Evolutionary conservation across 2,888 invertebrate genomes (phyloP), one percentile per base, ranked within the genome.

Genomic region (Hecatera dysodea): DNA sequence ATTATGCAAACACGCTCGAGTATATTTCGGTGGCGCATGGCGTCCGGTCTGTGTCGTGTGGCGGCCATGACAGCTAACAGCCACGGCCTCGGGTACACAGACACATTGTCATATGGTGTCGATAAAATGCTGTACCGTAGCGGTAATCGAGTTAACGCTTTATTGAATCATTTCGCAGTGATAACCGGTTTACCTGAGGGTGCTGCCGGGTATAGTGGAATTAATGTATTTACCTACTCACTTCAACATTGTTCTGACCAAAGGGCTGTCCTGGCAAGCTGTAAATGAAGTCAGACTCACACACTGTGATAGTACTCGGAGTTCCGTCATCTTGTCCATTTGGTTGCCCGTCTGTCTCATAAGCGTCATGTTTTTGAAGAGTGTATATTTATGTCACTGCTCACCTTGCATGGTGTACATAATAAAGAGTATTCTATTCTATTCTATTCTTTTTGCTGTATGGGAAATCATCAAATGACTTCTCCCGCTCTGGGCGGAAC

Each of bases 71-170:
- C 60, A 59, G 39, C 36, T 29, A 50, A 22, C 67, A 69, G 15
- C 15, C 24, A 2, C 24, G 7, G 50, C 22, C 22, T 1, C 39
- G 39, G 12, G 39, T 15, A 39, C 11, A 36, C 39, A 39, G 12
- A 12, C 39, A 15, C 4, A 39, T 2, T 39, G 39, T 39, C 12
- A 15, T 39, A 15, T 50, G 22, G 36, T 52, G 50, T n/a, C 56
- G 46, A 76, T 69, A 68, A 53, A 72, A 53, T 52, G 81, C 61
- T 77, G 44, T 76, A 64, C 52, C 56, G 22, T 50, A 64, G 48
- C 33, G 46, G 27, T 52, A 46, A 22, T 36, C 52, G 17, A 61
- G 42, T 52, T 56, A 68, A 67, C 36, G 46, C 33, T 52, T 68
- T 64, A 64, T 62, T 27, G 52, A 44, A 67, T 53, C 48, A 59